Evolutionary conservation across 2,888 invertebrate species (phyloP).

Genomic region (Scaptomyza parva): DNA sequence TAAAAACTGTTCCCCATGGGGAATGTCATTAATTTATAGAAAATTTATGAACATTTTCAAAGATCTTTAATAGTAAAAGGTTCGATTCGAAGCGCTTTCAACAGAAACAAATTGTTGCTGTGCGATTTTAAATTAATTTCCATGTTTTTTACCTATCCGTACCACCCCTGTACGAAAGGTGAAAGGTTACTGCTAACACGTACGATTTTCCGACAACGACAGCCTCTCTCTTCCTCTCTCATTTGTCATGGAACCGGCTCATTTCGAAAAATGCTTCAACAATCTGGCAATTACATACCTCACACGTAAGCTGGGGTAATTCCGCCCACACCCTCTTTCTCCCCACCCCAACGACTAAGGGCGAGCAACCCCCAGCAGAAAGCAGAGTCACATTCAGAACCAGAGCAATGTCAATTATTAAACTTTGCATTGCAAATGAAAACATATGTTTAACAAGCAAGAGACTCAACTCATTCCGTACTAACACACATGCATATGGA

Average conservation of each 20-base stretch:
- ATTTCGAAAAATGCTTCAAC: slow-evolving; percentile 54
- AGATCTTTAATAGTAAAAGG: background rate
- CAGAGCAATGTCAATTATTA: slow-evolving; percentile 74
- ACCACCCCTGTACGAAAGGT: slow-evolving; percentile 15
- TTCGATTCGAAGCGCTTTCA: background rate
- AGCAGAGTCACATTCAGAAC: background rate
- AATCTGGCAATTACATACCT: slow-evolving; percentile 75
- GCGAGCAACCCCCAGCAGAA: slow-evolving; percentile 50
- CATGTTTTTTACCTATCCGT: background rate
- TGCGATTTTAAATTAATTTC: slow-evolving; percentile 10
- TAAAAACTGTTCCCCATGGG: background rate
- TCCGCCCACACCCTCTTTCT: background rate
- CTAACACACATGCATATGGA: slow-evolving; percentile 26
- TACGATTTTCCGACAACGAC: slow-evolving; percentile 33
- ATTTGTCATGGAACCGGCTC: slow-evolving; percentile 69
- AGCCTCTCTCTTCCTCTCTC: slow-evolving; percentile 50
- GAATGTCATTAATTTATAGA: background rate
- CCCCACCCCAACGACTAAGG: background rate
- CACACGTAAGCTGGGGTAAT: slow-evolving; percentile 22
- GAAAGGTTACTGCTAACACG: slow-evolving; percentile 35
- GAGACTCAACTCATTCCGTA: background rate
- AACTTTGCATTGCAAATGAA: slow-evolving; percentile 80
- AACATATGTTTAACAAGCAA: slow-evolving; percentile 77
- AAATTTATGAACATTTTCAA: background rate
- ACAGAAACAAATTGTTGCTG: background rate